Evolutionary conservation across 2,888 invertebrate genomes (phyloP), one percentile per base, ranked within the genome.

Genomic region (Dryadula phaetusa): DNA sequence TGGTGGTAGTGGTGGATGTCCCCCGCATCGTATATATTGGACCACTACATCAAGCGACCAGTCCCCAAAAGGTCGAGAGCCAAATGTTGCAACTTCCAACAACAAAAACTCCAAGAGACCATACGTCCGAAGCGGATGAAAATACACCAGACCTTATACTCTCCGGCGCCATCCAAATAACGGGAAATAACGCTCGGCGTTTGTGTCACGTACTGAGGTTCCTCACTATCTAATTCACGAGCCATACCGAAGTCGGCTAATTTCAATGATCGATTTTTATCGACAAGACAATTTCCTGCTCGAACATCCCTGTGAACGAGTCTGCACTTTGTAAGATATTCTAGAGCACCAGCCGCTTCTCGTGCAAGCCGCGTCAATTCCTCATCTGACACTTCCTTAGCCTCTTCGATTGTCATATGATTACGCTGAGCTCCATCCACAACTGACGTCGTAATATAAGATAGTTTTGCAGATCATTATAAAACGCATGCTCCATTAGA

Each of bases 111-210:
- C 98, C 98, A 79, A 95, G 96, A 67, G 97, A 96, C 98, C 98
- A 98, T 46, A 97, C 95, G 84, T 98, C 98, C 0, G 97, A 96
- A 42, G 95, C 95, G 8, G 96, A 94, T 0, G 97, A 96, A 83
- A 97, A 98, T 66, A 96, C 92, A 1, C 98, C 98, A 18, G 95
- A 86, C 1, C 93, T 94, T 37, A 98, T 87, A 74, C 96, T 96
- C 86, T 98, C 98, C 0, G 98, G 98, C 0, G 98, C 95, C 98
- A 98, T 98, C 97, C 98, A 98, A 70, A 96, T 92, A 1, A 97
- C 97, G 0, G 98, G 98, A 67, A 98, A 88, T 94, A 97, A 95
- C 76, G 95, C 96, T 85, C 96, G 96, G 34, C 97, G 94, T 77
- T n/a, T 95, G 96, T 79, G 97, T 97, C 71, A 95, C 94, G 85